These are phyloP conservation scores for Amniataba percoides DNA, from an alignment of 2,797 vertebrate genomes.

Conservation along the genomic window DNA sequence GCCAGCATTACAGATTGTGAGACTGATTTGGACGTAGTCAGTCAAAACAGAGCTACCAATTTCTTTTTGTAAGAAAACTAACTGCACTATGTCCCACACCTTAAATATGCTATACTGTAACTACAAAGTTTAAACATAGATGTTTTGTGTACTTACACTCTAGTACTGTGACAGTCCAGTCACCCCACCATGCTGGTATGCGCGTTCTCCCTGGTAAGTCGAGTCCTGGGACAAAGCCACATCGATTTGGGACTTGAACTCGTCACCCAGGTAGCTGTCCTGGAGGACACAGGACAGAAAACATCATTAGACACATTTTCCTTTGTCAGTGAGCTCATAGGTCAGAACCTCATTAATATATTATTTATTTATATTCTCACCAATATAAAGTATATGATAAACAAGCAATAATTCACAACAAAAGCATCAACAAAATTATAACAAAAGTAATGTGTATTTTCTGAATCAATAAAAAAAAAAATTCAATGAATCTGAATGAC, in stretches of 20 bases:
- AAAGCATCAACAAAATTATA: not conserved
- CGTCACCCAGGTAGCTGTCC: conserved; percentile 99
- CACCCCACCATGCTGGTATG: conserved; percentile 99
- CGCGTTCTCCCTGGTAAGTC: conserved; percentile 99
- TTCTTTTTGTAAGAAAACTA: not conserved
- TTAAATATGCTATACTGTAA: not conserved
- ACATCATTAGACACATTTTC: conserved; percentile 6
- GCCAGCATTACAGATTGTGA: too few relatives aligned
- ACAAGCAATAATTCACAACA: not conserved
- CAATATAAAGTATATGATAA: not conserved
- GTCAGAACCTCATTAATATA: not conserved
- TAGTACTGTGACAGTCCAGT: conserved; percentile 99
- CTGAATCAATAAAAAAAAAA: not conserved
- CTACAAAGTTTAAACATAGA: not conserved
- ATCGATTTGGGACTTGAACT: conserved; percentile 99
- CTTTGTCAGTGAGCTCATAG: not conserved
- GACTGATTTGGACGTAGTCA: too few relatives aligned
- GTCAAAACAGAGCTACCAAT: not conserved
- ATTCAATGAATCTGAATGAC: not conserved
- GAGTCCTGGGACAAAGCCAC: conserved; percentile 99
- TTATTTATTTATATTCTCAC: not conserved
- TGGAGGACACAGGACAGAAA: conserved; percentile 70
- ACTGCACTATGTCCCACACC: not conserved
- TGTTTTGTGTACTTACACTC: conserved; percentile 87
- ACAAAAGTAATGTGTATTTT: not conserved